Percentiles rank a stretch among this genome's conserved stretches.
phyloP scores from a whole-genome alignment of 2,113 vertebrate species.

The Festucalex cinctus region DNA sequence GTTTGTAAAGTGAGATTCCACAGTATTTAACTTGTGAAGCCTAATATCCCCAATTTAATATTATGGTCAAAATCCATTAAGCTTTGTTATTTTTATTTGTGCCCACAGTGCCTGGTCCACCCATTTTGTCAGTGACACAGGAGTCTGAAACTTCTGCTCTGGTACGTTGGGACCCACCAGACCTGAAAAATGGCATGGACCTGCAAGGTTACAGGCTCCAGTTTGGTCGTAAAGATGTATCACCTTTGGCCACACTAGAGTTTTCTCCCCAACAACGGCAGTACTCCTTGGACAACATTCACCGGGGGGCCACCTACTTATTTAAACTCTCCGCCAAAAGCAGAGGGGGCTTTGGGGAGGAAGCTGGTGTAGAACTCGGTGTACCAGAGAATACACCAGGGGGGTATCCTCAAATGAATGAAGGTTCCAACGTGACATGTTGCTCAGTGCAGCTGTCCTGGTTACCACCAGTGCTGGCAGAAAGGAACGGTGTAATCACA shows the following conservation, averaged over 20 bases:
- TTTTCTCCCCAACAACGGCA: conserved; percentile 79
- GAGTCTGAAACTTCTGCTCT: conserved; percentile 82
- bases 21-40: background rate
- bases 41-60: background rate
- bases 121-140: conserved; percentile 85
- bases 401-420: conserved; percentile 88
- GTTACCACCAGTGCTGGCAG: conserved; percentile 89
- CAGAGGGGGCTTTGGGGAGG: conserved; percentile 88
- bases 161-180: conserved; percentile 86
- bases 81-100: background rate
- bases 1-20: too few species aligned
- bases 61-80: background rate
- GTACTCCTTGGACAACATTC: conserved; percentile 79
- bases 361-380: conserved; percentile 78
- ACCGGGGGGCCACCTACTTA: conserved; percentile 88
- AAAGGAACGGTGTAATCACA: conserved; percentile 87
- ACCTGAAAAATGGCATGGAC: conserved; percentile 78
- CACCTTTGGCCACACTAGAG: conserved; percentile 84
- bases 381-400: conserved; percentile 86
- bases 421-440: conserved; percentile 82
- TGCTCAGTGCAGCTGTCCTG: conserved; percentile 89
- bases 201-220: conserved; percentile 91
- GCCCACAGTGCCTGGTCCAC: conserved; percentile 82
- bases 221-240: conserved; percentile 85
- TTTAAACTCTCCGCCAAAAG: conserved; percentile 91